Conservation (phyloP, 2,113 vertebrate species). For the Promerops cafer region DNA sequence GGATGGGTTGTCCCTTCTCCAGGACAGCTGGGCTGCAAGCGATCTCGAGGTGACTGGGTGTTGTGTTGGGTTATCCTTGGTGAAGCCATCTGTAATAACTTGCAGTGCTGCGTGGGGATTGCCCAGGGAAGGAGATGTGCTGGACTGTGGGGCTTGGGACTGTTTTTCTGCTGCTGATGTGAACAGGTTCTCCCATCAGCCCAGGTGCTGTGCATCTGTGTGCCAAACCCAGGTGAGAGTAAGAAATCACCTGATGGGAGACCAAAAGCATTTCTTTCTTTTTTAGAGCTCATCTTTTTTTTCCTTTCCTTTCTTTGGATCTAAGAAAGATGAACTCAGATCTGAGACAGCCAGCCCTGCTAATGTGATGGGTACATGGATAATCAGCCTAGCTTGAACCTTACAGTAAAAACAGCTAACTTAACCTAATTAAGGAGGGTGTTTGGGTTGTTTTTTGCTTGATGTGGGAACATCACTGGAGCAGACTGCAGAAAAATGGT, state of each 20-base stretch:
- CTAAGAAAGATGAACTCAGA: neutral
- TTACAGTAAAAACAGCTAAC: neutral
- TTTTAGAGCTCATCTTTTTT: neutral
- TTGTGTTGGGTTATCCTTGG: neutral
- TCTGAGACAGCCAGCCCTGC: neutral
- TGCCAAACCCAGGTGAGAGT: neutral
- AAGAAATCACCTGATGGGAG: neutral
- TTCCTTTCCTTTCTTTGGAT: neutral
- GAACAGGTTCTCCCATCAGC: neutral
- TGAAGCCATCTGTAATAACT: neutral
- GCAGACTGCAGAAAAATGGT: neutral
- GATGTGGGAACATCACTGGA: neutral
- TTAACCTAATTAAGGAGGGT: neutral
- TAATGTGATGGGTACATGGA: neutral
- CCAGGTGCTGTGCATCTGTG: neutral
- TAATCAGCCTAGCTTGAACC: neutral
- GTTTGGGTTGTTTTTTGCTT: neutral
- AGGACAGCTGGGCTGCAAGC: neutral
- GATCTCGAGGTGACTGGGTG: neutral
- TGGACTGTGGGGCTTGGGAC: neutral
- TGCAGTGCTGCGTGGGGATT: accelerated
- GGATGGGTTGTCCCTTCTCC: neutral
- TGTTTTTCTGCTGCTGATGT: neutral
- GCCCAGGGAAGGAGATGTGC: neutral
- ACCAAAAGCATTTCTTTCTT: neutral